Conservation (phyloP, 2,797 vertebrate genomes). For the Mycteria americana region DNA sequence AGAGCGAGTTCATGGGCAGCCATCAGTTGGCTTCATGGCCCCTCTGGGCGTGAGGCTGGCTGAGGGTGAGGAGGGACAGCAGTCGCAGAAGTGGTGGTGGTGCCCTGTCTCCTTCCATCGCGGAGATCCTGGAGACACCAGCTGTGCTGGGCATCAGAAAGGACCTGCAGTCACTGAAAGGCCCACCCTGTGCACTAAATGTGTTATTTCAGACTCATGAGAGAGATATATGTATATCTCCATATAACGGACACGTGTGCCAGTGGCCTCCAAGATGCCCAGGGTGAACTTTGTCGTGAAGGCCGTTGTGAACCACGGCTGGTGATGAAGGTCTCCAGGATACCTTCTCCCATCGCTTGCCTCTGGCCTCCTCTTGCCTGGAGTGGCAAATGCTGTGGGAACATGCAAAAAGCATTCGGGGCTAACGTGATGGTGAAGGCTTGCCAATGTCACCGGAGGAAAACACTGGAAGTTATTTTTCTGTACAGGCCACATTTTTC, state of each 20-base stretch:
- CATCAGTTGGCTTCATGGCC: not conserved
- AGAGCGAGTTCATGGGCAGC: rapidly evolving
- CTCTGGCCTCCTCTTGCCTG: not conserved
- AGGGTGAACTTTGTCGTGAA: not conserved
- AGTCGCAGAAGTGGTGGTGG: not conserved
- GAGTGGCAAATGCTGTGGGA: not conserved
- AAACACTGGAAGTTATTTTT: not conserved
- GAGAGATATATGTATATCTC: not conserved
- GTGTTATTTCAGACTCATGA: not conserved
- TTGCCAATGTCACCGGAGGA: not conserved
- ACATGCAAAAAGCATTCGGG: rapidly evolving
- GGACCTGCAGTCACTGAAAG: not conserved
- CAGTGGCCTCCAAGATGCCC: not conserved
- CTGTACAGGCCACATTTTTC: not conserved
- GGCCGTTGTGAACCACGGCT: not conserved
- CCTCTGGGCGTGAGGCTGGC: not conserved
- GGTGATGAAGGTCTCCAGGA: rapidly evolving
- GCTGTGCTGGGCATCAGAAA: not conserved
- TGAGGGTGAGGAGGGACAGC: not conserved
- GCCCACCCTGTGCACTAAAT: not conserved
- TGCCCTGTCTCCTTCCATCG: rapidly evolving
- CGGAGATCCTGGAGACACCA: not conserved
- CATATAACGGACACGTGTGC: rapidly evolving
- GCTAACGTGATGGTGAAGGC: rapidly evolving
- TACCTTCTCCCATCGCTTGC: not conserved